These are phyloP conservation scores for Acanthurus tractus DNA, from an alignment of 2,797 vertebrate genomes.

Conservation along the genomic window DNA sequence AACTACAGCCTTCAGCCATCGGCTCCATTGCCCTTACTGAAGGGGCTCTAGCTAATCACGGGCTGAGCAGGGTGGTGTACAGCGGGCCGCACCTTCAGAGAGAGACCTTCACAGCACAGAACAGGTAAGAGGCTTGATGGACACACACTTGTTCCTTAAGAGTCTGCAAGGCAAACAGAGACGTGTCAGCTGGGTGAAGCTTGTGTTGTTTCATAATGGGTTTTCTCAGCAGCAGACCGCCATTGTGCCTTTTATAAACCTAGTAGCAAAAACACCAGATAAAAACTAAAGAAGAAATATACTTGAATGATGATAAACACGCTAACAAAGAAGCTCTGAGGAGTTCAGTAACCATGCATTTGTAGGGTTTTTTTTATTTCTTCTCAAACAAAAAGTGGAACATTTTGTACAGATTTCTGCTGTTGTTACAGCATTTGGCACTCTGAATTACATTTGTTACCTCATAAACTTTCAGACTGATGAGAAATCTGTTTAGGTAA, in stretches of 20 bases:
- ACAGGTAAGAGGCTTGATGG: slow-evolving; percentile 86
- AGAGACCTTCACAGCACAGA: slow-evolving; percentile 97
- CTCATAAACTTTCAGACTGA: too few relatives aligned
- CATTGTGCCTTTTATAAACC: not conserved
- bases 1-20: slow-evolving; percentile 92
- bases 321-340: slow-evolving; percentile 1
- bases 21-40: slow-evolving; percentile 97
- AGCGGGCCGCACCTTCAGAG: slow-evolving; percentile 97
- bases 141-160: not conserved
- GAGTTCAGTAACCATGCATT: not conserved
- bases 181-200: not conserved
- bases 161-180: not conserved
- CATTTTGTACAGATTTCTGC: not conserved
- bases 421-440: too few relatives aligned
- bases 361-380: not conserved
- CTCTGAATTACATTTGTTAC: too few relatives aligned
- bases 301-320: slow-evolving; percentile 9
- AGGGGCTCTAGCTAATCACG: slow-evolving; percentile 95
- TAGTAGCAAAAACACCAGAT: slow-evolving; percentile 2
- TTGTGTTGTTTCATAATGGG: slow-evolving; percentile 22
- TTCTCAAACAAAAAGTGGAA: not conserved
- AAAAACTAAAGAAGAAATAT: slow-evolving; percentile 17
- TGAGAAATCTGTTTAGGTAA: too few relatives aligned
- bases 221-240: slow-evolving; percentile 17
- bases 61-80: slow-evolving; percentile 94